Evolutionary conservation across 2,888 invertebrate species (phyloP).

Genomic region (Ichneumon xanthorius): DNA sequence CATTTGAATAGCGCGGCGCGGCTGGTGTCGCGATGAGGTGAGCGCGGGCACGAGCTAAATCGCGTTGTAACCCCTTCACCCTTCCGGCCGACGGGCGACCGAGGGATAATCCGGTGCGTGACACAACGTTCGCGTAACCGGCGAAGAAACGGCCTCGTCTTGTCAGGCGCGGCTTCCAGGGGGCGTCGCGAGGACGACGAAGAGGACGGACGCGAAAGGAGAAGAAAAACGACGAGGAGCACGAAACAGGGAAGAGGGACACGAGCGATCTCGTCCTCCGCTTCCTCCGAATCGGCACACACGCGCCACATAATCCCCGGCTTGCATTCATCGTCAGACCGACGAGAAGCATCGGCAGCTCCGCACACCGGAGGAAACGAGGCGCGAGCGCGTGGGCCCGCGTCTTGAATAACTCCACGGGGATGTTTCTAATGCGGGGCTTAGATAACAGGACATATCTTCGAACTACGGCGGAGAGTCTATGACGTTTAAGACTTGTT

Average conservation of each 20-base stretch:
- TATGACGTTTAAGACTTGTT: conserved; percentile 16
- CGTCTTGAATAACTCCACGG: conserved; percentile 77
- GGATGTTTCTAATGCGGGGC: conserved; percentile 80
- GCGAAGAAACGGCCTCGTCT: conserved; percentile 66
- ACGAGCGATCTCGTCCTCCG: conserved; percentile 61
- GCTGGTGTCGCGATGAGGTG: conserved; percentile 53
- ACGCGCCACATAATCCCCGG: conserved; percentile 79
- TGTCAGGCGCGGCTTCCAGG: conserved; percentile 1
- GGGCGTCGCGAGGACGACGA: conserved; percentile 10
- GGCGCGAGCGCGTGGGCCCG: conserved; percentile 52
- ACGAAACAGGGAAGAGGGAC: conserved; percentile 29
- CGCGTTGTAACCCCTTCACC: conserved; percentile 68
- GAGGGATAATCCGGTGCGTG: conserved; percentile 78
- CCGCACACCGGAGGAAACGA: conserved; percentile 30
- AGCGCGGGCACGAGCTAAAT: conserved; percentile 60
- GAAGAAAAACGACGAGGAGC: conserved; percentile 42
- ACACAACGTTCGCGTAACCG: conserved; percentile 81
- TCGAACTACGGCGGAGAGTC: not conserved
- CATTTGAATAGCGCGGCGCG: conserved; percentile 70
- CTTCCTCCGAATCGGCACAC: conserved; percentile 61
- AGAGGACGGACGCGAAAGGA: conserved; percentile 35
- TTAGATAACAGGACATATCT: conserved; percentile 70
- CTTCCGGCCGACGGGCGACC: conserved; percentile 45
- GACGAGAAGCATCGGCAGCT: conserved; percentile 66
- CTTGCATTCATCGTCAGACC: conserved; percentile 80